These are phyloP conservation scores for Achroia grisella DNA, from an alignment of 1,140 invertebrate genomes.

Conservation along the genomic window DNA sequence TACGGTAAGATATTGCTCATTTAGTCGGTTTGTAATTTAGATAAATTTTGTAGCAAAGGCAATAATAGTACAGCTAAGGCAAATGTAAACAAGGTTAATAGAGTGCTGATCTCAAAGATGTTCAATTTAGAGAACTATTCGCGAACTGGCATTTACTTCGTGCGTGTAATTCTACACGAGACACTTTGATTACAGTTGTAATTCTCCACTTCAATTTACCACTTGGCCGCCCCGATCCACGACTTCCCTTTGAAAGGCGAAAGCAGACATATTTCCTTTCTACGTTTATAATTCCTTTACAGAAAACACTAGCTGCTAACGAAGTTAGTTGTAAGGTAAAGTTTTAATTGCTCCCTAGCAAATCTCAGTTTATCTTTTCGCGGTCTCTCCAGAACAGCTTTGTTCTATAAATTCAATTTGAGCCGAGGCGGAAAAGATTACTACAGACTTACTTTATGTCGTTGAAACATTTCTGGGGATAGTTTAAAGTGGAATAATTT, in stretches of 20 bases:
- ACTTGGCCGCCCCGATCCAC: constrained; percentile 24
- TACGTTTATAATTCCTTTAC: constrained; percentile 37
- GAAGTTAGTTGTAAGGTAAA: constrained; percentile 64
- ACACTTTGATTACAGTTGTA: constrained; percentile 27
- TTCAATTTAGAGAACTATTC: constrained; percentile 10
- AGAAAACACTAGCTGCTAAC: constrained; percentile 50
- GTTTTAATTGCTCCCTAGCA: constrained; percentile 64
- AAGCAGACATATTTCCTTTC: constrained; percentile 42
- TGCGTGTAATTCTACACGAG: constrained; percentile 23
- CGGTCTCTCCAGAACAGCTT: constrained; percentile 46
- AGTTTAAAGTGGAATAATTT: not conserved
- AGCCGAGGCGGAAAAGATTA: constrained; percentile 35
- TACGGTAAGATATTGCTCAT: not conserved
- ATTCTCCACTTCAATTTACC: constrained; percentile 31
- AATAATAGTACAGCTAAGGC: not conserved
- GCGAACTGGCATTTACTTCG: constrained; percentile 6
- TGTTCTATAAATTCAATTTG: constrained; percentile 64
- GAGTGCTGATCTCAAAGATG: constrained; percentile 5
- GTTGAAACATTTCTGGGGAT: not conserved
- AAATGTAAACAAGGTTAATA: not conserved
- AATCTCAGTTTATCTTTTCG: constrained; percentile 64
- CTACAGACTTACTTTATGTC: constrained; percentile 20
- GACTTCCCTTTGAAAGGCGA: constrained; percentile 35
- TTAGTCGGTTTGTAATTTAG: too few relatives aligned
- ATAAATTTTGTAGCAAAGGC: not conserved